Conservation (phyloP, 2,888 invertebrate species). For the Zaprionus lineosus region DNA sequence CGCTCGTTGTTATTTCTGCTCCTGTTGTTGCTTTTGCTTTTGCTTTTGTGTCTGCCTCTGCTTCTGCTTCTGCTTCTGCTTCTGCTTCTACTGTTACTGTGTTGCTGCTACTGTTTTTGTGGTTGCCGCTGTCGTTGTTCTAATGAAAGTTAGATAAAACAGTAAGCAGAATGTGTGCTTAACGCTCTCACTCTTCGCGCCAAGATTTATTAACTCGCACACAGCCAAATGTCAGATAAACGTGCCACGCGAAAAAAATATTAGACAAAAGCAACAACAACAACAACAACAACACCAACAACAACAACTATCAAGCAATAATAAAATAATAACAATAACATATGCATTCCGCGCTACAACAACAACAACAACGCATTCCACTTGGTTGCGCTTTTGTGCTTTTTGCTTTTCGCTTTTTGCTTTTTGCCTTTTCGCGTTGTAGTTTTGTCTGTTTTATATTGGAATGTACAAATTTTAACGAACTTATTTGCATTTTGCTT, state of each 20-base stretch:
- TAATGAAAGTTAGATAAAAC: constrained; percentile 73
- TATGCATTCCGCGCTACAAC: constrained; percentile 4
- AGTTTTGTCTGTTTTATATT: constrained; percentile 28
- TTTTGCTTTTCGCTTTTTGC: neutral
- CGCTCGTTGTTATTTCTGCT: constrained; percentile 19
- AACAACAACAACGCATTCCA: constrained; percentile 8
- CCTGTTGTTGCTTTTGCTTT: constrained; percentile 31
- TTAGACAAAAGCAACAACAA: no score
- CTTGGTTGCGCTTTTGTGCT: constrained; percentile 12
- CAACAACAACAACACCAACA: no score
- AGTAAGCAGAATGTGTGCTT: constrained; percentile 32
- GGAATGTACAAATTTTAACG: constrained; percentile 41
- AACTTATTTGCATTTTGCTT: constrained; percentile 58
- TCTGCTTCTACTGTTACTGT: constrained; percentile 46
- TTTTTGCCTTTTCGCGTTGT: constrained; percentile 3
- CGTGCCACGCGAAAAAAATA: constrained; percentile 9
- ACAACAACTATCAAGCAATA: no score
- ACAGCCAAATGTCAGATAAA: constrained; percentile 35
- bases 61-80: constrained; percentile 20
- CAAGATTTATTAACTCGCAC: constrained; percentile 51
- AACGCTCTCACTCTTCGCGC: constrained; percentile 26
- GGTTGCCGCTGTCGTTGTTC: constrained; percentile 41
- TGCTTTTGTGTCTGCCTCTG: constrained; percentile 29
- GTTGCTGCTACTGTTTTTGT: constrained; percentile 21
- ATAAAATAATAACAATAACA: constrained; percentile 16